A percentile compares a stretch with the other conserved stretches of the same genome.
These are phyloP conservation scores for Lontra canadensis DNA, from an alignment of 2,113 vertebrate species.

Conservation along the genomic window DNA sequence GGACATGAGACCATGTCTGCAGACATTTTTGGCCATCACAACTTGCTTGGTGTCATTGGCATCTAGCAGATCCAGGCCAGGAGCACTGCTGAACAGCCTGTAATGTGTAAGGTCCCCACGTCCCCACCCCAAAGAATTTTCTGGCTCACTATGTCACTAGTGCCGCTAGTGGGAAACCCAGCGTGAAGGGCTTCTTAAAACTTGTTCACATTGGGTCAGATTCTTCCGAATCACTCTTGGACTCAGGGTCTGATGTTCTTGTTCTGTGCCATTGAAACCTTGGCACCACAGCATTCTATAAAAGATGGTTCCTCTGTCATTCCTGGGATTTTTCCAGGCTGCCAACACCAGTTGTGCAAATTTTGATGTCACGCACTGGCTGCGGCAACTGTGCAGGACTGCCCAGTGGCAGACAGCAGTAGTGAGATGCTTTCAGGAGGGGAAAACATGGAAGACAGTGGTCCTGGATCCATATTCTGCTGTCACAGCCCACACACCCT, in stretches of 20 bases:
- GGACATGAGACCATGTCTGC: neutral
- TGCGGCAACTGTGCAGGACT: neutral
- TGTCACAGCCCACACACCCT: fast-evolving
- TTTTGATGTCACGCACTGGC: neutral
- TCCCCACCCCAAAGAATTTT: neutral
- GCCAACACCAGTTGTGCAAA: neutral
- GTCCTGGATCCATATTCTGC: neutral
- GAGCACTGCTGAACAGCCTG: neutral
- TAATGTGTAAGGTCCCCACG: neutral
- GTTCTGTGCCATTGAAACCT: neutral
- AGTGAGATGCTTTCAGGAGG: neutral
- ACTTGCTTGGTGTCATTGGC: neutral
- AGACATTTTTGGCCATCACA: constrained; percentile 18
- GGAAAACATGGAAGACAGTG: neutral
- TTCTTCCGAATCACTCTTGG: neutral
- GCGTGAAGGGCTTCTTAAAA: neutral
- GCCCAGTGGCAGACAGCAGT: neutral
- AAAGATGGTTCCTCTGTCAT: neutral
- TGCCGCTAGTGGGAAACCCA: neutral
- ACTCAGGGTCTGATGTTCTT: neutral
- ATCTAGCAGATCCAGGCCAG: neutral
- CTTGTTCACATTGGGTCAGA: neutral
- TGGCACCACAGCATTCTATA: neutral
- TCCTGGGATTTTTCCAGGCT: constrained; percentile 9
- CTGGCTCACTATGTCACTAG: neutral